These are phyloP conservation scores for Fistularia commersonii DNA, from an alignment of 2,797 vertebrate species.

Conservation along the genomic window DNA sequence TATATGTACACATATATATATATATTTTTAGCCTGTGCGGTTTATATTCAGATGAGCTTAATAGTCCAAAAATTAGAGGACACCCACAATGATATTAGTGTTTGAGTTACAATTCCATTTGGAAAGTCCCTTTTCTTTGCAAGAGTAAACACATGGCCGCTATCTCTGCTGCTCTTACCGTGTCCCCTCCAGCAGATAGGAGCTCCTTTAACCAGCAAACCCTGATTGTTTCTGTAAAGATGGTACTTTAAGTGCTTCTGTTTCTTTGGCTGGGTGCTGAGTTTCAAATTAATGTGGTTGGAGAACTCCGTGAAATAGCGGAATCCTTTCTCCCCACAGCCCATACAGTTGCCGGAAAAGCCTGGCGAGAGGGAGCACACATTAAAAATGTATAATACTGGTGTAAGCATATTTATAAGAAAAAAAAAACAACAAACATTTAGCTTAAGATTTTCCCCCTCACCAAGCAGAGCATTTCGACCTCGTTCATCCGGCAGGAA, in stretches of 20 bases:
- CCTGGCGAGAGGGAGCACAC: slow-evolving; percentile 64
- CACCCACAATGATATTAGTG: too few species aligned
- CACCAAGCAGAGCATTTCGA: slow-evolving; percentile 90
- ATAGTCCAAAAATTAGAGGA: too few species aligned
- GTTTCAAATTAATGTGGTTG: slow-evolving; percentile 96
- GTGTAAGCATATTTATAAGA: neutral
- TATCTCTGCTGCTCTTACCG: slow-evolving; percentile 70
- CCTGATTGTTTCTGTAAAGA: slow-evolving; percentile 86
- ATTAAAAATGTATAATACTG: neutral
- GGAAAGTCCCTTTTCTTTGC: neutral
- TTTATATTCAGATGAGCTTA: too few species aligned
- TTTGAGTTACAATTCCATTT: neutral
- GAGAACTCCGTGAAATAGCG: slow-evolving; percentile 98
- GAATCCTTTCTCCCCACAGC: slow-evolving; percentile 95
- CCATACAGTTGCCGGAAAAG: slow-evolving; percentile 94
- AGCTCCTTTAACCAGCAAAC: slow-evolving; percentile 85
- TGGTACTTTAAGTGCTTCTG: slow-evolving; percentile 97
- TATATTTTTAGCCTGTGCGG: too few species aligned
- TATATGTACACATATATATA: too few species aligned
- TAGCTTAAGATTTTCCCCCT: slow-evolving; percentile 41
- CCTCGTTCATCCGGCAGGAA: slow-evolving; percentile 94
- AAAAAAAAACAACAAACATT: too few species aligned
- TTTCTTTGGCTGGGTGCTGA: slow-evolving; percentile 96
- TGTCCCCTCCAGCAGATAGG: slow-evolving; percentile 91
- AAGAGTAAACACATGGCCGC: too few species aligned